Conservation (phyloP, 53 echinoderm and acorn worm species). For the Zoroaster sp. region DNA sequence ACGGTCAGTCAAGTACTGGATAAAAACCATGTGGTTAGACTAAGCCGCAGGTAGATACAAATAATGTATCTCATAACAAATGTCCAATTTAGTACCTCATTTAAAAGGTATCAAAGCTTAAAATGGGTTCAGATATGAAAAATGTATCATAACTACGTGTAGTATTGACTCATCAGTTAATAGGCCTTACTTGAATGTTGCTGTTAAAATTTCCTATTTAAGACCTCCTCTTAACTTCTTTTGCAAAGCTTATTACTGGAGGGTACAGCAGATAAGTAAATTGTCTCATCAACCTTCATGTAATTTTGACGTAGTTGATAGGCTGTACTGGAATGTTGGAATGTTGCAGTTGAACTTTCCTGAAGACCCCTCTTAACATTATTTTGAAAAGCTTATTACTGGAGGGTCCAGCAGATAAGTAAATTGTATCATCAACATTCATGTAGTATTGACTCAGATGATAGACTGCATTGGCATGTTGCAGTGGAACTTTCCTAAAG, state of each 20-base stretch:
- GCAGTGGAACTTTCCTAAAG: background rate
- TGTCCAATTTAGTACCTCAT: background rate
- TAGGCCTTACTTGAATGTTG: too few relatives aligned
- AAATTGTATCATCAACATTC: background rate
- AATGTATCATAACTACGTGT: too few relatives aligned
- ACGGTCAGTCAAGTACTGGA: background rate
- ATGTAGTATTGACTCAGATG: background rate
- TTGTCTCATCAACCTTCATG: too few relatives aligned
- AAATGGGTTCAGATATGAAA: too few relatives aligned
- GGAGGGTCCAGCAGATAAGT: background rate
- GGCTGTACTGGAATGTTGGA: too few relatives aligned
- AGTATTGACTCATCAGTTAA: too few relatives aligned
- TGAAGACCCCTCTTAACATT: background rate
- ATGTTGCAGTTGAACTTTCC: too few relatives aligned
- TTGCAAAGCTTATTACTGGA: too few relatives aligned
- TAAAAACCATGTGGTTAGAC: background rate
- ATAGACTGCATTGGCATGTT: background rate
- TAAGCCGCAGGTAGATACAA: background rate
- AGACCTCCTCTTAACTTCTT: too few relatives aligned
- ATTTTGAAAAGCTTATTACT: background rate
- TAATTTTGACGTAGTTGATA: too few relatives aligned
- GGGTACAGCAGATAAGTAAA: too few relatives aligned
- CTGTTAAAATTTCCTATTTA: too few relatives aligned
- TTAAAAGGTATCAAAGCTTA: background rate
- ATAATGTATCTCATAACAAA: background rate